Conservation (phyloP, 2,113 vertebrate species). For the Tachuris rubrigastra region DNA sequence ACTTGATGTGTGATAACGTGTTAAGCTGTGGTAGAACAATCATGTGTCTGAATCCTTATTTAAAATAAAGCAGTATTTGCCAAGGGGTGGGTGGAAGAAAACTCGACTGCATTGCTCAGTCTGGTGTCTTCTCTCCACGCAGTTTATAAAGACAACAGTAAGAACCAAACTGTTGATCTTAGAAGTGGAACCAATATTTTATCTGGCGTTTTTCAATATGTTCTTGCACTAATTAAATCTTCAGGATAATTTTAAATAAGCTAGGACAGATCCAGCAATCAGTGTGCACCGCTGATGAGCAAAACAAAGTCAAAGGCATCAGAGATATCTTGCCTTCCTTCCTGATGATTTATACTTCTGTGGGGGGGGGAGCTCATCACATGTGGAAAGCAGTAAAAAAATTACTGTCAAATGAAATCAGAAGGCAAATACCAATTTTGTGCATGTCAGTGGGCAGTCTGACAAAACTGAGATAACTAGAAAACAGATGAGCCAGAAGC, state of each 20-base stretch:
- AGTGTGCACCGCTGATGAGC: not conserved
- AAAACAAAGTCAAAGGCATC: slow-evolving; percentile 65
- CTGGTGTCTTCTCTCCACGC: slow-evolving; percentile 24
- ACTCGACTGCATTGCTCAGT: slow-evolving; percentile 27
- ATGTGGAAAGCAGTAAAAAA: not conserved
- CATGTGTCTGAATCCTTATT: slow-evolving; percentile 11
- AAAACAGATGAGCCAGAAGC: slow-evolving; percentile 32
- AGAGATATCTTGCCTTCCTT: not conserved
- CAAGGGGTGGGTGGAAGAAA: not conserved
- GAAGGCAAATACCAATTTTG: not conserved
- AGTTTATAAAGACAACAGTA: slow-evolving; percentile 26
- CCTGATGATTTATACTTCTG: not conserved
- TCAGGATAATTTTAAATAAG: slow-evolving; percentile 21
- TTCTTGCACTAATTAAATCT: slow-evolving; percentile 24
- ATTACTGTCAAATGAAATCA: not conserved
- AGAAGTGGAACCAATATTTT: slow-evolving; percentile 18
- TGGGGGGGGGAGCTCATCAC: not conserved
- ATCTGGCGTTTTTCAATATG: not conserved
- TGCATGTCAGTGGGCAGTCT: not conserved
- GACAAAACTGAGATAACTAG: slow-evolving; percentile 36
- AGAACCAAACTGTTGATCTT: slow-evolving; percentile 22
- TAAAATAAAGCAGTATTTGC: not conserved
- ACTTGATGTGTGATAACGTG: not conserved
- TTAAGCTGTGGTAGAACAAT: slow-evolving; percentile 45
- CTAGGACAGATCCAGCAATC: slow-evolving; percentile 27